Conservation (phyloP, 2,113 vertebrate genomes). For the Bothrops jararaca region DNA sequence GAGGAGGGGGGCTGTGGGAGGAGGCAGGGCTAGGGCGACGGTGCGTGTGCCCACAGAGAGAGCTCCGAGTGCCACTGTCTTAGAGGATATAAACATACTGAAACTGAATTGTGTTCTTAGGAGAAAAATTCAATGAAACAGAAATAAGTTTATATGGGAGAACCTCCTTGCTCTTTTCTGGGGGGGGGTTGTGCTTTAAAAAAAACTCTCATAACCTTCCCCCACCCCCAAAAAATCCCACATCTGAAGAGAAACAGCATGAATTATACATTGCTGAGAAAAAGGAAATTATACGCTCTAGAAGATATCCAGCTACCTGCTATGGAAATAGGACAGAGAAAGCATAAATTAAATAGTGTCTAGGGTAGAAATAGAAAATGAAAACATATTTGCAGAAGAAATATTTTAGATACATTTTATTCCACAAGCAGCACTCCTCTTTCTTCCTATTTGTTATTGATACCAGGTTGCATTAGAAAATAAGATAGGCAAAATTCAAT, state of each 20-base stretch:
- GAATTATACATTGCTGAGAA: slow-evolving; percentile 21
- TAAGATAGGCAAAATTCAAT: not conserved
- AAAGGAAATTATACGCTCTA: slow-evolving; percentile 14
- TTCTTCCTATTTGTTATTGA: slow-evolving; percentile 17
- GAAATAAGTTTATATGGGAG: not conserved
- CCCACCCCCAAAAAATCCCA: not conserved
- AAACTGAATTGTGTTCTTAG: not conserved
- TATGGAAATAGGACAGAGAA: slow-evolving; percentile 23
- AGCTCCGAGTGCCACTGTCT: too few species aligned
- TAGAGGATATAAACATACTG: not conserved
- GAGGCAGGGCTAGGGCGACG: too few species aligned
- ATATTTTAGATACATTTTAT: not conserved
- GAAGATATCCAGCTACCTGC: slow-evolving; percentile 33
- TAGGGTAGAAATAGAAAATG: slow-evolving; percentile 28
- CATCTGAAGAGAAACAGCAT: slow-evolving; percentile 13
- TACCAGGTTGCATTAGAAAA: slow-evolving; percentile 1
- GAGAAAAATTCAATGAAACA: not conserved
- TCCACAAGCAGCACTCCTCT: not conserved
- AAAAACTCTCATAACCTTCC: not conserved
- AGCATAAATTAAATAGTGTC: slow-evolving; percentile 18
- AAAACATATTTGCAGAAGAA: slow-evolving; percentile 15
- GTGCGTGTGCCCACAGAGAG: too few species aligned
- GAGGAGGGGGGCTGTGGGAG: too few species aligned
- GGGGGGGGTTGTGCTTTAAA: not conserved
- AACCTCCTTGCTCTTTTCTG: slow-evolving; percentile 28